Percentiles rank a stretch among this genome's conserved stretches.
Conservation (phyloP, 1,140 invertebrate species). For the Drosophila seguyi region DNA sequence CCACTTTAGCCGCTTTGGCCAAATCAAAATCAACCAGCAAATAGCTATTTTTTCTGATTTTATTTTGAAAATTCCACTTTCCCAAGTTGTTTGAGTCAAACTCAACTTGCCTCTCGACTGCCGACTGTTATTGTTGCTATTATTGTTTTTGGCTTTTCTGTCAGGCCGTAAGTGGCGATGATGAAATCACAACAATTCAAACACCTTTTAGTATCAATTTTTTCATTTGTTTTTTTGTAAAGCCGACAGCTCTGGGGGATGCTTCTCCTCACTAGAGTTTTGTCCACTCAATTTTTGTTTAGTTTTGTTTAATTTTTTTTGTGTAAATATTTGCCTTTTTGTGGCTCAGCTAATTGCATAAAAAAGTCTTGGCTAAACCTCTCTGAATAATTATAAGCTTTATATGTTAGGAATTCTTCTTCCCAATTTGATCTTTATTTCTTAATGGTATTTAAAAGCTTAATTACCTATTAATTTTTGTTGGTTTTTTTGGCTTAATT, state of each 20-base stretch:
- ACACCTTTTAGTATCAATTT: slow-evolving; percentile 82
- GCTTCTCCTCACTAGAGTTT: not conserved
- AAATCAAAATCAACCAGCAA: slow-evolving; percentile 39
- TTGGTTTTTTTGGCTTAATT: slow-evolving; percentile 5
- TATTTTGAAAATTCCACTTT: slow-evolving; percentile 72
- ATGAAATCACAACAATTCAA: slow-evolving; percentile 84
- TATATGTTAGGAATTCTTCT: not conserved
- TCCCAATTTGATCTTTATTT: slow-evolving; percentile 8
- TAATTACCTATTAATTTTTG: not conserved
- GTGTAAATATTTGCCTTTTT: slow-evolving; percentile 16
- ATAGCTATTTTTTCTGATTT: slow-evolving; percentile 9
- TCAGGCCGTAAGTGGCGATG: slow-evolving; percentile 79
- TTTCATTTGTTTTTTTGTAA: no score
- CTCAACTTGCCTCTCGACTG: not conserved
- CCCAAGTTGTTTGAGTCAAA: slow-evolving; percentile 61
- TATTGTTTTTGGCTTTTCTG: slow-evolving; percentile 75
- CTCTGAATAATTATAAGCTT: not conserved
- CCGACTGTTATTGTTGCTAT: slow-evolving; percentile 25
- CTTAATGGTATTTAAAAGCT: slow-evolving; percentile 5
- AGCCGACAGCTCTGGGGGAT: slow-evolving; percentile 44
- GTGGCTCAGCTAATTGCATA: slow-evolving; percentile 19
- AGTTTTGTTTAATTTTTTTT: not conserved
- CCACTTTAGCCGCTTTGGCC: slow-evolving; percentile 47
- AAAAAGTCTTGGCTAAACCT: not conserved
- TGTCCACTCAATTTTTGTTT: not conserved